Percentiles rank a stretch among this genome's conserved stretches.
Evolutionary conservation across 2,888 invertebrate genomes (phyloP).

Genomic region (Rotaria macrura): DNA sequence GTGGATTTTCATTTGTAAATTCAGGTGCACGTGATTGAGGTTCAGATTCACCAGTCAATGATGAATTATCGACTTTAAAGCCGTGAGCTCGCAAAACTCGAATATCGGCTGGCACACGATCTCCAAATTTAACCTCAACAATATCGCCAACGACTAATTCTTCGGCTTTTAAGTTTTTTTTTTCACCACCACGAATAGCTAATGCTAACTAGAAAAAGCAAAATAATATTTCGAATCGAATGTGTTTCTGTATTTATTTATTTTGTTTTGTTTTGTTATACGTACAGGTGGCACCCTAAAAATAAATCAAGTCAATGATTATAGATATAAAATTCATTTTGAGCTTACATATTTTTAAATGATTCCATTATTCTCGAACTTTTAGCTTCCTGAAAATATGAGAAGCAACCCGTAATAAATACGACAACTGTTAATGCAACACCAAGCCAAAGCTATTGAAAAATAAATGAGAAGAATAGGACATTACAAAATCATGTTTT

Average conservation of each 20-base stretch:
- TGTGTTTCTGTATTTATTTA: not conserved
- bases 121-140: constrained; percentile 34
- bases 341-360: constrained; percentile 76
- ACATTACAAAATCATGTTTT: not conserved
- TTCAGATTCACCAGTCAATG: constrained; percentile 67
- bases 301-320: not conserved
- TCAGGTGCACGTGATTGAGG: constrained; percentile 58
- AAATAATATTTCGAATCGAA: not conserved
- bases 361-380: constrained; percentile 97
- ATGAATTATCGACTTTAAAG: constrained; percentile 71
- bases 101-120: constrained; percentile 64
- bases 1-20: constrained; percentile 60
- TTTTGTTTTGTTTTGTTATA: not conserved
- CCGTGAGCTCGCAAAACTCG: constrained; percentile 84
- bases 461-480: not conserved
- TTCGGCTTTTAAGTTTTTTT: constrained; percentile 34
- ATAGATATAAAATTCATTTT: not conserved
- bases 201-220: constrained; percentile 45
- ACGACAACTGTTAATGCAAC: constrained; percentile 85
- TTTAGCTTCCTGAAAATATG: constrained; percentile 92
- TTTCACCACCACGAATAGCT: constrained; percentile 37
- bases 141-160: constrained; percentile 35
- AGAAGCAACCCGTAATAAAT: constrained; percentile 93
- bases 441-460: constrained; percentile 67
- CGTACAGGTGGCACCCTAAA: constrained; percentile 16